Evolutionary conservation across 1,140 invertebrate genomes (phyloP), one percentile per base, ranked within the genome.

Genomic region (Heliothis subflexa): DNA sequence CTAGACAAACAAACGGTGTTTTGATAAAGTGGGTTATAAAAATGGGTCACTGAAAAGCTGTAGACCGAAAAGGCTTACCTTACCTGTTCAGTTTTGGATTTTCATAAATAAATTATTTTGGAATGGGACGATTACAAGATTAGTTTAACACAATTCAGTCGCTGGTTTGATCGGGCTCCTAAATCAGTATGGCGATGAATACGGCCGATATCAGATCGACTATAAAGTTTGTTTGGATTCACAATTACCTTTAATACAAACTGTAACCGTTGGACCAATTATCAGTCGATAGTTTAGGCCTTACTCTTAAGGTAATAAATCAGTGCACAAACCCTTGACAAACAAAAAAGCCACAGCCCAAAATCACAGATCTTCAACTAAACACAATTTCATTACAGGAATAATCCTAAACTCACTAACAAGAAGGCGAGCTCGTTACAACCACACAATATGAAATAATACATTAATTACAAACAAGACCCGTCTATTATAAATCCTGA

Each of bases 1-100:
- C 54, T 62, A 45, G 57, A 47, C 47, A 76, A 64, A 76, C 74
- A 66, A 25, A 33, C 61, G 49, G 25, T 72, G n/a, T 66, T 64
- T 66, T 62, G 49, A 77, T 62, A 75, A 9, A 40, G 33, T 5
- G 5, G 9, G 33, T 40, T 21, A 47, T 59, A 59, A 73, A 73
- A 59, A 59, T 47, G 52, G 54, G 55, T 25, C 49, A 18, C 55
- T 49, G 57, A 59, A 74, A 59, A 18, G 54, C 12, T 25, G 57
- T 45, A 40, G 16, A 74, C 33, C n/a, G 40, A 13, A 57, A 45
- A 64, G 50, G 47, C 40, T 61, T 75, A 49, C 25, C 0, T 25
- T 25, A 21, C 33, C 49, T 33, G 28, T 9, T 54, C 18, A 33
- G 33, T 5, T 62, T 62, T 28, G 49, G 12, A 28, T 33, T 52